Percentiles rank a stretch among this genome's conserved stretches.
Conservation (phyloP, 2,113 vertebrate species). For the Dasypus novemcinctus region DNA sequence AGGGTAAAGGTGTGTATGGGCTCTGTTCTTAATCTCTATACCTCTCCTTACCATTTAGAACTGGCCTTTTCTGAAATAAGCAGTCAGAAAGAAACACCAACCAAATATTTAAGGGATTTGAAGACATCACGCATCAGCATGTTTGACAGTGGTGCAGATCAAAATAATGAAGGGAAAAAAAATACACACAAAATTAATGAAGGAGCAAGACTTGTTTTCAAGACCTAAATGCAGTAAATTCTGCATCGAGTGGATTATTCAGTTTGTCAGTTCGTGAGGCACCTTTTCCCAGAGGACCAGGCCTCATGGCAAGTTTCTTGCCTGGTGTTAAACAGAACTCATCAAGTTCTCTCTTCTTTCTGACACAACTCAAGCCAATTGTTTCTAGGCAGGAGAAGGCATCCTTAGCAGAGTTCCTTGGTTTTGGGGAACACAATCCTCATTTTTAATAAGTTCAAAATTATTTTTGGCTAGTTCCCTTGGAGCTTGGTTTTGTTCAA, state of each 20-base stretch:
- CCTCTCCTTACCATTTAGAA: not conserved
- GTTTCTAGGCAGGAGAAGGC: not conserved
- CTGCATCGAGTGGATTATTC: not conserved
- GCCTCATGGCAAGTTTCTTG: not conserved
- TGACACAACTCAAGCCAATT: not conserved
- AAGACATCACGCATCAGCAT: not conserved
- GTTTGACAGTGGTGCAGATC: not conserved
- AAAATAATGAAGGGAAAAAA: not conserved
- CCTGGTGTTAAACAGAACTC: not conserved
- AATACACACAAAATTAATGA: conserved; percentile 18
- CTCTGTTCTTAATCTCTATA: not conserved
- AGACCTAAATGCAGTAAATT: not conserved
- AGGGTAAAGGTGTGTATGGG: not conserved
- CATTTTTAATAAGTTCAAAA: no score
- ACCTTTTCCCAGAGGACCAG: not conserved
- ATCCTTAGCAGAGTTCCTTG: not conserved
- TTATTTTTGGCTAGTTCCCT: no score
- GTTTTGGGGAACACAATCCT: not conserved
- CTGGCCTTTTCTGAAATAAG: not conserved
- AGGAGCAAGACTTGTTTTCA: not conserved
- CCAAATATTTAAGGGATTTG: not conserved
- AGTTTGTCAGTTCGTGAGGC: not conserved
- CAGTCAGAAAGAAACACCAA: not conserved
- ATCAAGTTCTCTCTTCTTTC: not conserved
- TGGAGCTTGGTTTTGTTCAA: not conserved